Conservation (phyloP, 2,797 vertebrate genomes). For the Notolepis coatsorum region DNA sequence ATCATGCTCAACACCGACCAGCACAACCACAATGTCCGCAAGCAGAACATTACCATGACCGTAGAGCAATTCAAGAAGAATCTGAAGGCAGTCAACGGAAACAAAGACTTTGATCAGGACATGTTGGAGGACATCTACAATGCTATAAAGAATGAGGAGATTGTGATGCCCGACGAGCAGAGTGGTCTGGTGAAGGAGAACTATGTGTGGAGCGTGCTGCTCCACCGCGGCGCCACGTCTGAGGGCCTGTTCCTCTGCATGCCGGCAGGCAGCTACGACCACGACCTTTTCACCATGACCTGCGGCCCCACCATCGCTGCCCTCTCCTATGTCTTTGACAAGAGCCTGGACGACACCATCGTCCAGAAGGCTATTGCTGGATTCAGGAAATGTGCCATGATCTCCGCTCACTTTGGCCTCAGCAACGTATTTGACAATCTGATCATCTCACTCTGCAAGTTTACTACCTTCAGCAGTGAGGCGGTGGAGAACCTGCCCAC, state of each 20-base stretch:
- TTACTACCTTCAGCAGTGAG: slow-evolving; percentile 97
- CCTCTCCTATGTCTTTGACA: slow-evolving; percentile 97
- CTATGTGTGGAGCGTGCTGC: slow-evolving; percentile 95
- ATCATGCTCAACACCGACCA: slow-evolving; percentile 99
- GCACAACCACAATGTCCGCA: slow-evolving; percentile 98
- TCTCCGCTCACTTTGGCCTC: slow-evolving; percentile 97
- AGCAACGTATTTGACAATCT: slow-evolving; percentile 98
- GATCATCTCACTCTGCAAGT: slow-evolving; percentile 99
- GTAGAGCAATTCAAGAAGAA: slow-evolving; percentile 99
- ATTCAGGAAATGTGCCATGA: slow-evolving; percentile 99
- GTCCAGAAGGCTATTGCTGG: slow-evolving; percentile 97
- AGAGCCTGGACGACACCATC: slow-evolving; percentile 95
- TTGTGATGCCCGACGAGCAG: slow-evolving; percentile 99
- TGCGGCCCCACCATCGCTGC: slow-evolving; percentile 98
- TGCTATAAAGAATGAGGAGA: slow-evolving; percentile 97
- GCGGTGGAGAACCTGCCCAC: slow-evolving; percentile 93
- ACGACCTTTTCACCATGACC: slow-evolving; percentile 96
- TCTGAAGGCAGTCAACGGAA: slow-evolving; percentile 96
- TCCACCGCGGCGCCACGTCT: slow-evolving; percentile 92
- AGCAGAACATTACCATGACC: slow-evolving; percentile 98
- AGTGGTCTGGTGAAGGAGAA: slow-evolving; percentile 97
- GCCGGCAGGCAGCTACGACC: slow-evolving; percentile 91
- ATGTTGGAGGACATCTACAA: slow-evolving; percentile 98
- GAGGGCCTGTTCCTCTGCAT: slow-evolving; percentile 93
- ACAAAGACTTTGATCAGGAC: slow-evolving; percentile 97